A percentile compares a stretch with the other conserved stretches of the same genome.
phyloP scores from a whole-genome alignment of 2,113 vertebrate species.

The Zeus faber region DNA sequence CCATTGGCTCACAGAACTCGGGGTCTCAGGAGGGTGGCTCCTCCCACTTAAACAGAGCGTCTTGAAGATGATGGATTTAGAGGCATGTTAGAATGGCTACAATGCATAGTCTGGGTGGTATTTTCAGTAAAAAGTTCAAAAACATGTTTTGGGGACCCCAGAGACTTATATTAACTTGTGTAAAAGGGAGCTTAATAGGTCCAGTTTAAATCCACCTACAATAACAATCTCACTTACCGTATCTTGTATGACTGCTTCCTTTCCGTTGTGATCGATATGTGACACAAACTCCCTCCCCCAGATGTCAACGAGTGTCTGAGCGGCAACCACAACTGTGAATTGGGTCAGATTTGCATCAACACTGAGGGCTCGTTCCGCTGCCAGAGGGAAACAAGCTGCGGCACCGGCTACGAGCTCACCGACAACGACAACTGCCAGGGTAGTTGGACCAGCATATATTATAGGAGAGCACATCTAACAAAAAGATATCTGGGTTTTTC shows the following conservation, averaged over 20 bases:
- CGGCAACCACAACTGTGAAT: conserved; percentile 75
- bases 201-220: too few relatives aligned
- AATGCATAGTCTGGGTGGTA: too few relatives aligned
- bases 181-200: too few relatives aligned
- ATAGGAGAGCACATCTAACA: too few relatives aligned
- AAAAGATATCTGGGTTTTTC: not conserved
- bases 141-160: too few relatives aligned
- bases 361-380: conserved; percentile 85
- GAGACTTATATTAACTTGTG: too few relatives aligned
- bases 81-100: too few relatives aligned
- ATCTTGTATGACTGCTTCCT: not conserved
- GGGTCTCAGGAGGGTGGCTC: too few relatives aligned
- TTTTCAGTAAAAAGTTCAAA: too few relatives aligned
- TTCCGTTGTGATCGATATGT: not conserved
- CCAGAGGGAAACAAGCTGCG: conserved; percentile 85
- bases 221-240: not conserved
- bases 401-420: conserved; percentile 87
- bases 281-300: conserved; percentile 41
- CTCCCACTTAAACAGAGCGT: too few relatives aligned
- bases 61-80: too few relatives aligned
- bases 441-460: conserved; percentile 23
- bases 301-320: conserved; percentile 89
- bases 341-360: conserved; percentile 85
- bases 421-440: conserved; percentile 87
- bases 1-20: too few relatives aligned